Conservation (phyloP, 2,888 invertebrate species). For the Bibio marci region DNA sequence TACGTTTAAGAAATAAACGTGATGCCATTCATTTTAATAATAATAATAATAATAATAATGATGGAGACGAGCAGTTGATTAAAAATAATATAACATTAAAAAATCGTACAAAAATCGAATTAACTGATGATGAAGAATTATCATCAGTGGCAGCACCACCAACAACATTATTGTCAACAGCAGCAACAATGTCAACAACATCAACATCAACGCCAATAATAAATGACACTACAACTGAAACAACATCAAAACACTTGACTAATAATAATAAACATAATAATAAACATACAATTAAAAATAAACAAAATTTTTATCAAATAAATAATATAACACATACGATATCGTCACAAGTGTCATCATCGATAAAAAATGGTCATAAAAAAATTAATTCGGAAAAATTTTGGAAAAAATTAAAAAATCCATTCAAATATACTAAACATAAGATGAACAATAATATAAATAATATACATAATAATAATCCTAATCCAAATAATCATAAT, state of each 20-base stretch:
- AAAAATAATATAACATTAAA: slow-evolving; percentile 3
- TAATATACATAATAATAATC: slow-evolving; percentile 4
- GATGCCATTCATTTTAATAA: slow-evolving; percentile 1
- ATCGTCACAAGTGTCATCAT: neutral
- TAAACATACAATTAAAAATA: too few species aligned
- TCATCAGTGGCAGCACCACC: neutral
- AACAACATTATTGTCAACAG: too few species aligned
- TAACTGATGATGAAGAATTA: too few species aligned
- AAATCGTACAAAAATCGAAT: neutral
- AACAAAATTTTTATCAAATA: too few species aligned
- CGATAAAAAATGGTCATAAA: neutral
- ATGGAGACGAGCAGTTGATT: too few species aligned
- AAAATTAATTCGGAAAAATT: slow-evolving; percentile 3
- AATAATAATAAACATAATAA: too few species aligned
- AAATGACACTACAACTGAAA: too few species aligned
- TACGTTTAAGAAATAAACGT: slow-evolving; percentile 10
- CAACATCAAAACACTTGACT: too few species aligned
- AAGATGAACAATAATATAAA: slow-evolving; percentile 1
- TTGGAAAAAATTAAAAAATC: slow-evolving; percentile 2
- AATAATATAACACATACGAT: slow-evolving; percentile 5
- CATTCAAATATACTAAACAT: neutral
- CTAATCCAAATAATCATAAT: slow-evolving; percentile 2
- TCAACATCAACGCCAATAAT: too few species aligned
- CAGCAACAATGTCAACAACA: too few species aligned
- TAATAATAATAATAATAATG: too few species aligned